Evolutionary conservation across 1,140 invertebrate species (phyloP), one percentile per base, ranked within the genome.

Genomic region (Ptiloglossa arizonensis): DNA sequence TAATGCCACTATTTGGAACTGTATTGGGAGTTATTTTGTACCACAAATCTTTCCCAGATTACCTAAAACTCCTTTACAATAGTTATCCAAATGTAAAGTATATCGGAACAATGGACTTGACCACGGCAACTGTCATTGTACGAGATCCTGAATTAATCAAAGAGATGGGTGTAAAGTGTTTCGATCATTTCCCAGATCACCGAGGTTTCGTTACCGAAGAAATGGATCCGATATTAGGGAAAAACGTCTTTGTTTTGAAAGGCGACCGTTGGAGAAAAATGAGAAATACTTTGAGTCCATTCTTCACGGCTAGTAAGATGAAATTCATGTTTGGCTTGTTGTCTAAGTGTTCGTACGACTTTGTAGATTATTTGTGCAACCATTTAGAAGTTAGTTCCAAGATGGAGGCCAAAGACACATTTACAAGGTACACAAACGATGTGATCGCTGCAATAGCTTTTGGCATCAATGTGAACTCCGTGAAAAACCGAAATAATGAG

Each of bases 121-220:
- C 88, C 0, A 91, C 87, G 4, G 94, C 94, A 0, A 80, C 91
- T 2, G 77, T 95, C 8, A 46, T 93, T 0, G 17, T 93, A 0
- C 82, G 87, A 8, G 95, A 96, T 88, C 94, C 94, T 0, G 94
- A 95, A 27, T 41, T 95, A 3, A 94, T 96, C 6, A 94, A 94
- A 78, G 88, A 90, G 44, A 91, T 96, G 5, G 90, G 93, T 0
- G 91, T 96, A 0, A 95, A 95, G 84, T 94, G 95, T 71, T 96
- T 96, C 73, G 94, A 96, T 4, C 86, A 94, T 83, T 96, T 96
- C 75, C 87, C 92, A 0, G 93, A 96, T 80, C 94, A 95, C 62
- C 87, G 87, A 8, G 66, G 78, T 1, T 78, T 86, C 52, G 32
- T 83, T 22, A 59, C 68, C n/a, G 87, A 89, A 48, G 50, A 60